Percentiles rank a stretch among this genome's conserved stretches.
Evolutionary conservation across 1,140 invertebrate genomes (phyloP).

Genomic region (Drosophila pectinifera): DNA sequence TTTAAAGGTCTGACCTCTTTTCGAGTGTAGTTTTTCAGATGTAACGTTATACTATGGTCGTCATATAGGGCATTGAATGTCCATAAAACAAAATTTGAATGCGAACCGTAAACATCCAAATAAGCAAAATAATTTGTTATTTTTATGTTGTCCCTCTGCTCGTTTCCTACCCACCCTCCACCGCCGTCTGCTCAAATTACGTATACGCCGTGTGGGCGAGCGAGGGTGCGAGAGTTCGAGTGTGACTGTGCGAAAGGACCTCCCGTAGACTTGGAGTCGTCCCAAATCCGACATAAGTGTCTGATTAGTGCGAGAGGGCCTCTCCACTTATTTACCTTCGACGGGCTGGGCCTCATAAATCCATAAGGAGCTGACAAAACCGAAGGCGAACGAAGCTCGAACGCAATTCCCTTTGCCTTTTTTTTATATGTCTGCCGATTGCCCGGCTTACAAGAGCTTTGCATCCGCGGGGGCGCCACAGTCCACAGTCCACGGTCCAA

Average conservation of each 20-base stretch:
- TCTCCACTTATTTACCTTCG: slow-evolving; percentile 46
- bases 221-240: not conserved
- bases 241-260: slow-evolving; percentile 1
- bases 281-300: slow-evolving; percentile 44
- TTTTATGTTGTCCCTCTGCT: slow-evolving; percentile 34
- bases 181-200: slow-evolving; percentile 25
- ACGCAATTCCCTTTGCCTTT: slow-evolving; percentile 6
- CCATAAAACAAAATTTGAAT: slow-evolving; percentile 49
- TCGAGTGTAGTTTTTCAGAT: slow-evolving; percentile 6
- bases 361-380: slow-evolving; percentile 48
- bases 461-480: slow-evolving; percentile 22
- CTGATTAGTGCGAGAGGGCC: slow-evolving; percentile 41
- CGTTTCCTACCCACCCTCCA: not conserved
- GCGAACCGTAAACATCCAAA: slow-evolving; percentile 40
- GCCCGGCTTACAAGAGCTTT: slow-evolving; percentile 40
- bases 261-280: slow-evolving; percentile 10
- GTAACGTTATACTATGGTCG: slow-evolving; percentile 24
- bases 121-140: slow-evolving; percentile 53
- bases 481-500: no score
- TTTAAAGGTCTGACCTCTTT: no score
- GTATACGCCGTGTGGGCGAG: slow-evolving; percentile 12
- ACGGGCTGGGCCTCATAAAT: slow-evolving; percentile 27
- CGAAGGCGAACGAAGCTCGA: slow-evolving; percentile 12
- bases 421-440: slow-evolving; percentile 46
- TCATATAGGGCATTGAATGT: slow-evolving; percentile 34